phyloP scores from a whole-genome alignment of 2,888 invertebrate genomes.

The Sceliomorpha sp. region DNA sequence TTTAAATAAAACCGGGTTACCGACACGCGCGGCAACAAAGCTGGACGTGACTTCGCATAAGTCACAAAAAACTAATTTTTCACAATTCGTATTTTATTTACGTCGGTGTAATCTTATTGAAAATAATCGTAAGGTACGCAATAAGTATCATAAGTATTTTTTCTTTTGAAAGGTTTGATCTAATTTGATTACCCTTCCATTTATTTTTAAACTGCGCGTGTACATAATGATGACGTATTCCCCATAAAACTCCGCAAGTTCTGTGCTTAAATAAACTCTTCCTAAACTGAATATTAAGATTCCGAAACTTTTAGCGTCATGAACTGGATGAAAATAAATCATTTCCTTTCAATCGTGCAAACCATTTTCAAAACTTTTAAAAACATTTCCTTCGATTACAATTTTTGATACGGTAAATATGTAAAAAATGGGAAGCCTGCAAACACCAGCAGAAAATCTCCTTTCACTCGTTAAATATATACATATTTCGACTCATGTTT shows the following conservation, averaged over 20 bases:
- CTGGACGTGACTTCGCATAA: slow-evolving; percentile 14
- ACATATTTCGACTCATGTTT: slow-evolving; percentile 48
- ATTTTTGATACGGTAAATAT: slow-evolving; percentile 5
- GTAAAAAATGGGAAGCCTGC: slow-evolving; percentile 4
- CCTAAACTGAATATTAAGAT: too few relatives aligned
- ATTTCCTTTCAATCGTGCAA: neutral
- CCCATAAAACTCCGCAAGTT: too few relatives aligned
- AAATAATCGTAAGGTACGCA: slow-evolving; percentile 1
- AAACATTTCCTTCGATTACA: too few relatives aligned
- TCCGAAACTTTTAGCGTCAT: too few relatives aligned
- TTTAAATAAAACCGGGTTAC: slow-evolving; percentile 75
- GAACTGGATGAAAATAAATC: neutral
- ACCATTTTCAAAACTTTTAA: too few relatives aligned
- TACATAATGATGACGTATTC: too few relatives aligned
- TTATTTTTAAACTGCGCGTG: too few relatives aligned
- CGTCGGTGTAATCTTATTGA: slow-evolving; percentile 1
- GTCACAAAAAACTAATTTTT: slow-evolving; percentile 12
- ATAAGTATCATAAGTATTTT: neutral
- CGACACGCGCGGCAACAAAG: slow-evolving; percentile 57
- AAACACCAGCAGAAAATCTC: too few relatives aligned
- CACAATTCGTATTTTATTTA: slow-evolving; percentile 2
- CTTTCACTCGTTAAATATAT: slow-evolving; percentile 23
- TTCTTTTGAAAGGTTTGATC: slow-evolving; percentile 5
- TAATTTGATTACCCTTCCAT: slow-evolving; percentile 26
- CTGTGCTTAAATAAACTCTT: too few relatives aligned